These are phyloP conservation scores for Brachypalpus laphriformis DNA, from an alignment of 2,888 invertebrate species.

Conservation along the genomic window DNA sequence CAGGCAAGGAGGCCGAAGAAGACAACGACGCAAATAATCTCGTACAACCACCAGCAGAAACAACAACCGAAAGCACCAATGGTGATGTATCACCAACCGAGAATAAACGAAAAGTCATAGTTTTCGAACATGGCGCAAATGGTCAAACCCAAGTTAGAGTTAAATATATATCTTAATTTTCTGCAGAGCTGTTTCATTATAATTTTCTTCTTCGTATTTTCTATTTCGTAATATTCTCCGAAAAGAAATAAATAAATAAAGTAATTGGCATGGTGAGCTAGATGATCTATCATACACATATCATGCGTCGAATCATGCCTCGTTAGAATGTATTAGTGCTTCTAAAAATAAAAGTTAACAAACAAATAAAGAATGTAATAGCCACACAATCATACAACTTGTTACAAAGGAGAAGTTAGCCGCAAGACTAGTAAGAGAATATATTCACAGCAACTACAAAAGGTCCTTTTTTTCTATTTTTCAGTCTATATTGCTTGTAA, in stretches of 20 bases:
- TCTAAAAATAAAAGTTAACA: constrained; percentile 8
- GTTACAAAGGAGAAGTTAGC: constrained; percentile 9
- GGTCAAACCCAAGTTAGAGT: constrained; percentile 79
- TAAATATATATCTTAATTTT: constrained; percentile 75
- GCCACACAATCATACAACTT: constrained; percentile 19
- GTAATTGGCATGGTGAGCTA: constrained; percentile 59
- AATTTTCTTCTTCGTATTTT: constrained; percentile 29
- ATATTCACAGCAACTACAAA: constrained; percentile 16
- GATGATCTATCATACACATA: constrained; percentile 66
- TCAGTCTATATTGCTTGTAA: constrained; percentile 63
- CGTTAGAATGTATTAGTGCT: constrained; percentile 31
- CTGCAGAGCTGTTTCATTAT: background rate
- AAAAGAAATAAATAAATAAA: background rate
- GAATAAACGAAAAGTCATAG: constrained; percentile 80
- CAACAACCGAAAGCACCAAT: constrained; percentile 65
- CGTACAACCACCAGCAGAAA: constrained; percentile 6
- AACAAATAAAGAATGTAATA: background rate
- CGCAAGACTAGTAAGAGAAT: constrained; percentile 13
- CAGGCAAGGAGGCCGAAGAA: constrained; percentile 2
- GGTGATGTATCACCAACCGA: constrained; percentile 40
- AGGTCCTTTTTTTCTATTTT: constrained; percentile 48
- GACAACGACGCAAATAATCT: constrained; percentile 31
- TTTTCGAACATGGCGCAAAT: constrained; percentile 79
- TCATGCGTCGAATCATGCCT: constrained; percentile 65
- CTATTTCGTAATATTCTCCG: constrained; percentile 52